These are phyloP conservation scores for Dascillus cervinus DNA, from an alignment of 2,888 invertebrate species.

Conservation along the genomic window DNA sequence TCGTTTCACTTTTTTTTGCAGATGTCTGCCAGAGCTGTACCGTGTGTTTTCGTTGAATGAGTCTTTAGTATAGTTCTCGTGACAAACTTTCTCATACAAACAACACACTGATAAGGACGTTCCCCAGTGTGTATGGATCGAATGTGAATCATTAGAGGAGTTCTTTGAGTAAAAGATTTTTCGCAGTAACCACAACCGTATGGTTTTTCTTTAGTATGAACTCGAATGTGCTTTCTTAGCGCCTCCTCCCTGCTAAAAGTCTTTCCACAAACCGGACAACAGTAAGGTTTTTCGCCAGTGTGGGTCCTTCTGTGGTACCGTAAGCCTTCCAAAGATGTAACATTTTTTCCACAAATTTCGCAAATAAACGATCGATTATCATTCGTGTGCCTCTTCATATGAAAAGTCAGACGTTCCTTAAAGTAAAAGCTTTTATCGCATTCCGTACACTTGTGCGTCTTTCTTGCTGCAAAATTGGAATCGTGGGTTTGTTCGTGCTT, in stretches of 20 bases:
- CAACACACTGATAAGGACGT: constrained; percentile 35
- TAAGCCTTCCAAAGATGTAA: neutral
- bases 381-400: constrained; percentile 14
- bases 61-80: constrained; percentile 10
- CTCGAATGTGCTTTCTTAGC: constrained; percentile 10
- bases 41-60: constrained; percentile 10
- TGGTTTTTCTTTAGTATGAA: constrained; percentile 11
- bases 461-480: neutral
- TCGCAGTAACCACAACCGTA: constrained; percentile 16
- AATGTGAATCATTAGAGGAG: constrained; percentile 9
- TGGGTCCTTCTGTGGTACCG: constrained; percentile 1
- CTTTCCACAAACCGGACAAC: constrained; percentile 42
- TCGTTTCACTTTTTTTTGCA: no score
- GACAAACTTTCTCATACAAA: constrained; percentile 5
- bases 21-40: constrained; percentile 4
- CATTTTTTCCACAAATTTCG: constrained; percentile 9
- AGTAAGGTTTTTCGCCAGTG: constrained; percentile 41
- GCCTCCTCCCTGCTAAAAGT: constrained; percentile 43
- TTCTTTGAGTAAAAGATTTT: constrained; percentile 13
- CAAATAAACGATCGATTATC: constrained; percentile 11
- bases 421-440: constrained; percentile 17
- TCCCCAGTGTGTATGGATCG: constrained; percentile 7
- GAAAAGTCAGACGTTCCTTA: constrained; percentile 11
- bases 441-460: constrained; percentile 29
- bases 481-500: constrained; percentile 1